A percentile compares a stretch with the other conserved stretches of the same genome.
Conservation (phyloP, 2,888 invertebrate genomes). For the Athalia cordata region DNA sequence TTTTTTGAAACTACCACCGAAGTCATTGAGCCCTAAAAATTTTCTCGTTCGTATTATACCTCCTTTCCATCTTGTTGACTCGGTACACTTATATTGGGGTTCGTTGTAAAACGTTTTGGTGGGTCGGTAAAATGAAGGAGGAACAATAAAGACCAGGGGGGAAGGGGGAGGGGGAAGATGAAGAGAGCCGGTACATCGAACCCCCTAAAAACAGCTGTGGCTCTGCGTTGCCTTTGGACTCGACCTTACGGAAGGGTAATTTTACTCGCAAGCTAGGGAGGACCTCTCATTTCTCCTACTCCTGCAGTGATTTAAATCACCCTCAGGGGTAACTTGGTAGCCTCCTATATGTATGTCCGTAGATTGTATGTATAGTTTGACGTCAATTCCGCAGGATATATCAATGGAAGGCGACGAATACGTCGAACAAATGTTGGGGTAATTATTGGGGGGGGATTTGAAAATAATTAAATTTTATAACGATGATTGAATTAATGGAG, state of each 20-base stretch:
- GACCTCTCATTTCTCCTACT: constrained; percentile 5
- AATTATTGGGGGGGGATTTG: no score
- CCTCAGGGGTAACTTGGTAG: not conserved
- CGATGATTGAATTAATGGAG: no score
- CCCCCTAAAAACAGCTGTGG: constrained; percentile 11
- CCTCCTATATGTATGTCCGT: not conserved
- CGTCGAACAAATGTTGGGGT: no score
- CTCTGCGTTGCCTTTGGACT: not conserved
- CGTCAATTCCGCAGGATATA: no score
- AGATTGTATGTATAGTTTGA: not conserved
- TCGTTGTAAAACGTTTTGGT: constrained; percentile 26
- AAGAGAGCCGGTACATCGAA: not conserved
- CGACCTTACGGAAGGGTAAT: constrained; percentile 12
- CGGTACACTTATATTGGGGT: not conserved
- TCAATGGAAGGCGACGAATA: no score
- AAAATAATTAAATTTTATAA: no score
- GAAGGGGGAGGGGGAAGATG: not conserved
- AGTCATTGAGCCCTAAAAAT: no score
- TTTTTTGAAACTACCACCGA: no score
- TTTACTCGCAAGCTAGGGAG: constrained; percentile 16
- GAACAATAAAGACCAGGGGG: not conserved
- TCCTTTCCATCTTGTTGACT: constrained; percentile 13
- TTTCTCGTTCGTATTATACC: not conserved
- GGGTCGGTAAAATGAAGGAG: not conserved
- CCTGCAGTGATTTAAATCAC: constrained; percentile 24